Base-by-base conservation (phyloP, 2,888 invertebrate species). In the Pterobdella sp. region DNA sequence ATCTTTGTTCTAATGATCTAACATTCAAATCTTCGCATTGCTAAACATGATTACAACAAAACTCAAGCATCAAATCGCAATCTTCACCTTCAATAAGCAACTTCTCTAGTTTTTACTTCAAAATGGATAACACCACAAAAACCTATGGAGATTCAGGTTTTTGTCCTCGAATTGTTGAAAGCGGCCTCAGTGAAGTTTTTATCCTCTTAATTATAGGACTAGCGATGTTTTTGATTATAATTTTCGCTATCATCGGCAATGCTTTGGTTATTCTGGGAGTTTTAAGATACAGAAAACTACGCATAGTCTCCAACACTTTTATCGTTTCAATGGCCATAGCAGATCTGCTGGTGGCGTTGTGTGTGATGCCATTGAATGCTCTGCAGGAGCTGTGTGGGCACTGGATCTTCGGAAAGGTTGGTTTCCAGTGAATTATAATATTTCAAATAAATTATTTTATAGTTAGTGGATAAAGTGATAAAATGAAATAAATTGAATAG, bases 341-440 rank as follows among this genome's bases (percentile, higher is more conserved):
- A 0, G 82, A 82, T 73, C 79, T 82, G 26, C 80, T 81, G 22
- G 81, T 82, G 10, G 82, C 82, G 7, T 73, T 79, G 1, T 73
- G 82, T 0, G 82, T 82, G n/a, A 82, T 82, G 82, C 81, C 82
- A 0, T 81, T 80, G 74, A 77, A 79, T 7, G 76, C 81, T 4
- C 74, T 81, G 14, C 80, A 80, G 70, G 80, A 81, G 70, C 67
- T 80, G 3, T 72, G 75, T 56, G 77, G 79, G 4, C 75, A 73
- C 35, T 82, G 82, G 82, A 69, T 76, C 26, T 81, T 82, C 75
- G 81, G 81, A 29, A 78, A 79, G 73, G 75, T 80, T 4, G 78
- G 65, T 65, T 14, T 56, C n/a, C n/a, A n/a, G n/a, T n/a, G n/a
- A n/a, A n/a, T n/a, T n/a, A n/a, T n/a, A n/a, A n/a, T n/a, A n/a